phyloP scores from a whole-genome alignment of 2,888 invertebrate genomes.

The Chrysomela aeneicollis region DNA sequence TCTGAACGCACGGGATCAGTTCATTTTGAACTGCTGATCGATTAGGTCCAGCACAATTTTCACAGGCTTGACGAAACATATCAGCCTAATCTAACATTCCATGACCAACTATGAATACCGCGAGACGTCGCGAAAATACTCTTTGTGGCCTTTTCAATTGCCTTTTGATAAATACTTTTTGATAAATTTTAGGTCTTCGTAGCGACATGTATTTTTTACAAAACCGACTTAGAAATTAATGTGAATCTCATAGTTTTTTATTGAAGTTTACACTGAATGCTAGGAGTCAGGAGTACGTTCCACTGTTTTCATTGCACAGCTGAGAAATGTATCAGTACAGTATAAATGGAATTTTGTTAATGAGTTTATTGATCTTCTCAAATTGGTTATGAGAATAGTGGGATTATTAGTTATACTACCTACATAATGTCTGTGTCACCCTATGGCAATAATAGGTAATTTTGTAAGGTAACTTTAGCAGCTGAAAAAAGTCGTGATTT shows the following conservation, averaged over 20 bases:
- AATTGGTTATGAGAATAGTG: not conserved
- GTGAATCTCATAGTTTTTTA: not conserved
- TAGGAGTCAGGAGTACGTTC: too few species aligned
- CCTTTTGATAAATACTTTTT: not conserved
- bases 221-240: not conserved
- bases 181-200: not conserved
- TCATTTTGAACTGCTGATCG: slow-evolving; percentile 71
- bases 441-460: not conserved
- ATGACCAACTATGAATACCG: not conserved
- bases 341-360: not conserved
- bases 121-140: not conserved
- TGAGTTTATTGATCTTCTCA: not conserved
- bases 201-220: not conserved
- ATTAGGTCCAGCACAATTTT: slow-evolving; percentile 54
- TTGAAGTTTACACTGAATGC: too few species aligned
- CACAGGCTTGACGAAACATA: not conserved
- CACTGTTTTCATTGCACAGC: too few species aligned
- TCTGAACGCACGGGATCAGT: slow-evolving; percentile 70
- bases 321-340: too few species aligned
- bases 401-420: too few species aligned
- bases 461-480: not conserved
- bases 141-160: not conserved
- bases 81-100: not conserved
- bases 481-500: not conserved
- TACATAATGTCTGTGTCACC: not conserved